A percentile compares a stretch with the other conserved stretches of the same genome.
Conservation (phyloP, 2,888 invertebrate species). For the Heliconius erato region DNA sequence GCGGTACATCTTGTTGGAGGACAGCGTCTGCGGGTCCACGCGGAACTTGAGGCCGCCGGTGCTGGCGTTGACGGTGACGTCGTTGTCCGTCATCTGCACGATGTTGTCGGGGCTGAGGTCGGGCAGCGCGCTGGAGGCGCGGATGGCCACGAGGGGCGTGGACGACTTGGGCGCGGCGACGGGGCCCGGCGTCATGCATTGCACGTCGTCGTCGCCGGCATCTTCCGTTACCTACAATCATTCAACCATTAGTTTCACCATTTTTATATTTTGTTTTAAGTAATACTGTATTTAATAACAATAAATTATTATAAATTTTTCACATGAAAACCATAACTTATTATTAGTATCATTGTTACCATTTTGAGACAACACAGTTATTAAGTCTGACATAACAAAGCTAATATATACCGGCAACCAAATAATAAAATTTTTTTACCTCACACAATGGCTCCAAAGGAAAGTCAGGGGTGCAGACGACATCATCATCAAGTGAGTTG, state of each 20-base stretch:
- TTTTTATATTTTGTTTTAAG: neutral
- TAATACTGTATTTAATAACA: neutral
- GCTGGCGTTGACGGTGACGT: slow-evolving; percentile 79
- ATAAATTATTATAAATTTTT: no score
- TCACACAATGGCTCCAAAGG: slow-evolving; percentile 80
- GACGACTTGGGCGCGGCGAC: slow-evolving; percentile 62
- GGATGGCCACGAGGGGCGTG: slow-evolving; percentile 56
- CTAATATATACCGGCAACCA: neutral
- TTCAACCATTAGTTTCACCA: neutral
- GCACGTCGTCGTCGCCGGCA: slow-evolving; percentile 77
- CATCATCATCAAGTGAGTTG: slow-evolving; percentile 74
- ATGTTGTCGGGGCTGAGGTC: slow-evolving; percentile 73
- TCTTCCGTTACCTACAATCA: slow-evolving; percentile 75
- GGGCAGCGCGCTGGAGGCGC: slow-evolving; percentile 52
- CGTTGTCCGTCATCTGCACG: slow-evolving; percentile 83
- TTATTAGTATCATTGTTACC: neutral
- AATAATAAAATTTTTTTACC: slow-evolving; percentile 60
- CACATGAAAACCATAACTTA: neutral
- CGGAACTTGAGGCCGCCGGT: slow-evolving; percentile 83
- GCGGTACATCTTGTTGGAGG: slow-evolving; percentile 83
- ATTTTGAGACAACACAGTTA: neutral
- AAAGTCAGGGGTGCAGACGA: slow-evolving; percentile 88
- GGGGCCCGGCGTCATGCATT: slow-evolving; percentile 80
- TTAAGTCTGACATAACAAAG: neutral
- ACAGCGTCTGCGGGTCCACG: slow-evolving; percentile 82